phyloP scores from a whole-genome alignment of 1,140 invertebrate genomes.

The Bombus superbus region DNA sequence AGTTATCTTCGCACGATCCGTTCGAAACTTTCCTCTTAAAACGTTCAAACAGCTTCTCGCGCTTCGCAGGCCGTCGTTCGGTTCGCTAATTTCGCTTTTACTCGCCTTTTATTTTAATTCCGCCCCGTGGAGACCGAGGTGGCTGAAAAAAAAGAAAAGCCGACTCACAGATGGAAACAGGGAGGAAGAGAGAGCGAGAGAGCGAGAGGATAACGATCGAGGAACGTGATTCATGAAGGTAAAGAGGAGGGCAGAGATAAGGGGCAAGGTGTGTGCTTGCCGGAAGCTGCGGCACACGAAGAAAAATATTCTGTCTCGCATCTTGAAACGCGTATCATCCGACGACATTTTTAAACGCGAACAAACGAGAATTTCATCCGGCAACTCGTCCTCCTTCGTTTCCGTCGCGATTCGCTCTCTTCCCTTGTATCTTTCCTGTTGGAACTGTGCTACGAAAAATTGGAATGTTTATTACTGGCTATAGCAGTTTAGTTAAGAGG shows the following conservation, averaged over 20 bases:
- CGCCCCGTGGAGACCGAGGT: no score
- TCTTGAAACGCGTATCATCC: slow-evolving; percentile 5
- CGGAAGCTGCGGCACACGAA: not conserved
- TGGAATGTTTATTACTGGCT: no score
- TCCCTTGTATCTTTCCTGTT: not conserved
- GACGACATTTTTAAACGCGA: slow-evolving; percentile 4
- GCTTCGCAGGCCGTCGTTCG: not conserved
- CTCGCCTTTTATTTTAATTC: slow-evolving; percentile 15
- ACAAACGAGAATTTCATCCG: slow-evolving; percentile 34
- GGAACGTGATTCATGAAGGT: not conserved
- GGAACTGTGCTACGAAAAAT: no score
- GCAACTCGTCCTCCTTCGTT: not conserved
- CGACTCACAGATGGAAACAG: no score
- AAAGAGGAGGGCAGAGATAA: not conserved
- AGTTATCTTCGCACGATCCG: not conserved
- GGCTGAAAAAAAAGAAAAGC: no score
- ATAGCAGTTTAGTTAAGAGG: not conserved
- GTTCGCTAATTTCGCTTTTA: no score
- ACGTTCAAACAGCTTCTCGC: not conserved
- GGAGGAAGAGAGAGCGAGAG: no score
- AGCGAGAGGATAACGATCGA: not conserved
- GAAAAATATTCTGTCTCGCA: slow-evolving; percentile 21
- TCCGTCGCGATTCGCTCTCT: no score
- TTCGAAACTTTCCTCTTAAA: slow-evolving; percentile 5
- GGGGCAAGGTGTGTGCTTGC: not conserved